Evolutionary conservation across 2,888 invertebrate genomes (phyloP).

Genomic region (Euproctis similis): DNA sequence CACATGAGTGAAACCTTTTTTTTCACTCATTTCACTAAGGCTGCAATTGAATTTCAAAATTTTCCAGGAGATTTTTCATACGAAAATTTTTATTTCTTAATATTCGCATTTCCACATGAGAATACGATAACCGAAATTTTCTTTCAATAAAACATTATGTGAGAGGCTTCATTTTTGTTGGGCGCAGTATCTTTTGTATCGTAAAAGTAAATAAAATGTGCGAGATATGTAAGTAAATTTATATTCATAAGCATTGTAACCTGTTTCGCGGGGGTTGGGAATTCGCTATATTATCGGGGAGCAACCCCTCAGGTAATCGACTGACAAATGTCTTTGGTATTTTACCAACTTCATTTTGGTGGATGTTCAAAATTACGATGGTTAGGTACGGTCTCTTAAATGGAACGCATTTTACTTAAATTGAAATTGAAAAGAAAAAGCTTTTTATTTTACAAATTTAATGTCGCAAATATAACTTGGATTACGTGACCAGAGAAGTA

Average conservation of each 20-base stretch:
- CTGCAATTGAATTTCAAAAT: too few species aligned
- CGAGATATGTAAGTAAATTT: constrained; percentile 49
- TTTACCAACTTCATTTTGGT: constrained; percentile 69
- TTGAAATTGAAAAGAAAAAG: constrained; percentile 20
- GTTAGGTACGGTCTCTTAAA: constrained; percentile 23
- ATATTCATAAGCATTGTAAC: constrained; percentile 62
- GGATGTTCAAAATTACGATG: constrained; percentile 35
- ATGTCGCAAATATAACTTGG: too few species aligned
- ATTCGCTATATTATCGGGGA: constrained; percentile 58
- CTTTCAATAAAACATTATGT: too few species aligned
- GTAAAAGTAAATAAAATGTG: constrained; percentile 32
- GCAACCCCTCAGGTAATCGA: constrained; percentile 66
- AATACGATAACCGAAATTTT: too few species aligned
- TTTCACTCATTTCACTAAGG: too few species aligned
- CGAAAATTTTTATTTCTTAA: too few species aligned
- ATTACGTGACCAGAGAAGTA: too few species aligned
- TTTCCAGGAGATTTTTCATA: too few species aligned
- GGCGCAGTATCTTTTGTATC: constrained; percentile 15
- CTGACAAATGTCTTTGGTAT: constrained; percentile 73
- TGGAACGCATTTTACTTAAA: constrained; percentile 16
- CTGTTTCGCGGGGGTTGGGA: constrained; percentile 46
- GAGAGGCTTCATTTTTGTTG: too few species aligned
- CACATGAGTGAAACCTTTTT: too few species aligned
- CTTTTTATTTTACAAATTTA: too few species aligned
- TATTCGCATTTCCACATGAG: too few species aligned